Evolutionary conservation across 2,888 invertebrate genomes (phyloP), one percentile per base, ranked within the genome.

Genomic region (Autographa gamma): DNA sequence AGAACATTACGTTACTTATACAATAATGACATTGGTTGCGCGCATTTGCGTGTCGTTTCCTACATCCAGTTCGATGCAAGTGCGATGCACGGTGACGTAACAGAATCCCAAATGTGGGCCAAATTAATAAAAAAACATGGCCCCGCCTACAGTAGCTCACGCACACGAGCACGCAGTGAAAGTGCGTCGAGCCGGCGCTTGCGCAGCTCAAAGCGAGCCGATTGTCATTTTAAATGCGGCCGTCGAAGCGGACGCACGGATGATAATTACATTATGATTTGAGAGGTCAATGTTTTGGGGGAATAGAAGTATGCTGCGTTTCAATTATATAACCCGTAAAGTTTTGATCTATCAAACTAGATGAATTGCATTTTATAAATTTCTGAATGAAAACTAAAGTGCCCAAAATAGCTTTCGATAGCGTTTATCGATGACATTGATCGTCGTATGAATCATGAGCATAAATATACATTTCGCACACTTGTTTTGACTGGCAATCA

Each of bases 41-140:
- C 61, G 73, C 58, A 85, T 85, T 85, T 80, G 84, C 85, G 83
- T 85, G 82, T 83, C 80, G 86, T 79, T 90, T 90, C 89, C 88
- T 86, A 86, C 85, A 87, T 87, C 86, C 85, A 87, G 87, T 87
- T 82, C 85, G 84, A 85, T 87, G 88, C 88, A 86, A 83, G 85
- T 83, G 83, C 81, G 83, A 83, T 85, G 85, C 83, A 81, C 77
- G 74, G 65, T 95, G 94, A 94, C 93, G 93, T 94, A 93, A 94
- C 89, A 76, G 76, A 84, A 88, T 90, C 91, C 88, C 87, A 86
- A 91, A 95, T 91, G 93, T 95, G 90, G 95, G 94, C 88, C 94
- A 92, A 89, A 91, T 92, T 91, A 92, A 93, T 93, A 93, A 93
- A 93, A 92, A 89, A 86, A 84, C 85, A 83, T 77, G 48, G 87